A percentile compares a stretch with the other conserved stretches of the same genome.
phyloP scores from a whole-genome alignment of 2,888 invertebrate genomes.

The Piscicola geometra region DNA sequence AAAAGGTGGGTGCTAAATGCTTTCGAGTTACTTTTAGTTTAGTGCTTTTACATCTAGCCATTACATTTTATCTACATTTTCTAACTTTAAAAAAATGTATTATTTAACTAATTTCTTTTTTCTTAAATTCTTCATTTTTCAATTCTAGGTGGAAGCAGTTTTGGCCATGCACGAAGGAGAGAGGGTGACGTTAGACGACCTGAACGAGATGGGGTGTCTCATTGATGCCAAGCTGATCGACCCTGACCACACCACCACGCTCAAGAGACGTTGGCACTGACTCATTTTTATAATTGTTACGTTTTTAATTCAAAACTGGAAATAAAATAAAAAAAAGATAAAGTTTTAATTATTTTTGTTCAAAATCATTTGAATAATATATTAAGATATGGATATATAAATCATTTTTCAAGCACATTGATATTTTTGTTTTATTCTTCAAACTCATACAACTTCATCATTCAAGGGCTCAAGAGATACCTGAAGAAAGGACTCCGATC shows the following conservation, averaged over 20 bases:
- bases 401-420: too few species aligned
- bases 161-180: neutral
- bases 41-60: too few species aligned
- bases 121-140: too few species aligned
- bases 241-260: conserved; percentile 5
- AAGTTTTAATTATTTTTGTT: neutral
- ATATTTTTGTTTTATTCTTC: too few species aligned
- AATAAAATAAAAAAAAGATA: neutral
- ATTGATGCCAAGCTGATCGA: neutral
- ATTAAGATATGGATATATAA: too few species aligned
- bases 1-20: neutral
- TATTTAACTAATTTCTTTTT: too few species aligned
- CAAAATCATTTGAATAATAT: too few species aligned
- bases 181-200: neutral
- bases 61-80: neutral
- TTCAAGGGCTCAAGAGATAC: conserved; percentile 25
- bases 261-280: neutral
- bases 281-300: neutral
- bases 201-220: conserved; percentile 10
- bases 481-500: conserved; percentile 27
- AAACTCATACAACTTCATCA: too few species aligned
- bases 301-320: neutral
- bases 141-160: neutral
- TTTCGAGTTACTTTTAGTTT: too few species aligned
- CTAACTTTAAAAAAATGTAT: too few species aligned